phyloP scores from a whole-genome alignment of 1,140 invertebrate genomes.

The Lepidurus arcticus region DNA sequence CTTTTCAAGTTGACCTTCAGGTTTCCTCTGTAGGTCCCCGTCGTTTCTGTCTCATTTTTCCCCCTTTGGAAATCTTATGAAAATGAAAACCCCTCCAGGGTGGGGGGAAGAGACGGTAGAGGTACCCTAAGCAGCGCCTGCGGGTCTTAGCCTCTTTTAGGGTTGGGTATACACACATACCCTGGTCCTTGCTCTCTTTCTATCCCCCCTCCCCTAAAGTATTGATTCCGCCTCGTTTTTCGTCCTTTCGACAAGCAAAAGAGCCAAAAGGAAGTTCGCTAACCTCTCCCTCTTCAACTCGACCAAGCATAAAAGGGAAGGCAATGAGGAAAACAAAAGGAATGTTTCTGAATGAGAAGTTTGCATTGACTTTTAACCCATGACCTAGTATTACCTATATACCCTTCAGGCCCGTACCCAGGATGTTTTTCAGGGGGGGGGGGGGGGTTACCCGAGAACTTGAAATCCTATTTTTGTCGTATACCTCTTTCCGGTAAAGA shows the following conservation, averaged over 20 bases:
- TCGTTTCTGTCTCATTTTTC: neutral
- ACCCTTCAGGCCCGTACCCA: too few species aligned
- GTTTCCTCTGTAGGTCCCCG: neutral
- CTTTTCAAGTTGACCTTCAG: neutral
- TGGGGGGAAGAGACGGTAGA: neutral
- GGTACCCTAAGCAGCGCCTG: neutral
- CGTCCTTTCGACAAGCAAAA: slow-evolving; percentile 27
- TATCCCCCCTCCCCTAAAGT: slow-evolving; percentile 1
- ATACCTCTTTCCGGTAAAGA: too few species aligned
- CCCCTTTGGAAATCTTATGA: neutral
- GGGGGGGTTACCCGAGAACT: too few species aligned
- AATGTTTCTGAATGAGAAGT: slow-evolving; percentile 22
- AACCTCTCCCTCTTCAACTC: neutral
- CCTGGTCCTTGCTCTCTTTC: neutral
- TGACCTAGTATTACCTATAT: slow-evolving; percentile 14
- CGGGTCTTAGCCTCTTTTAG: neutral
- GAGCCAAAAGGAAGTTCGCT: neutral
- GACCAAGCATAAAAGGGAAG: slow-evolving; percentile 22
- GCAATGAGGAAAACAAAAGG: neutral
- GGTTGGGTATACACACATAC: neutral
- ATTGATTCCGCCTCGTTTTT: slow-evolving; percentile 16
- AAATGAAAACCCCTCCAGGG: neutral
- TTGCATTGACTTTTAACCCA: slow-evolving; percentile 12
- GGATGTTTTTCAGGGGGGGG: too few species aligned
- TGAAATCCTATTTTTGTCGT: too few species aligned